Conservation (phyloP, 2,113 vertebrate genomes). For the Gallinago undulata region DNA sequence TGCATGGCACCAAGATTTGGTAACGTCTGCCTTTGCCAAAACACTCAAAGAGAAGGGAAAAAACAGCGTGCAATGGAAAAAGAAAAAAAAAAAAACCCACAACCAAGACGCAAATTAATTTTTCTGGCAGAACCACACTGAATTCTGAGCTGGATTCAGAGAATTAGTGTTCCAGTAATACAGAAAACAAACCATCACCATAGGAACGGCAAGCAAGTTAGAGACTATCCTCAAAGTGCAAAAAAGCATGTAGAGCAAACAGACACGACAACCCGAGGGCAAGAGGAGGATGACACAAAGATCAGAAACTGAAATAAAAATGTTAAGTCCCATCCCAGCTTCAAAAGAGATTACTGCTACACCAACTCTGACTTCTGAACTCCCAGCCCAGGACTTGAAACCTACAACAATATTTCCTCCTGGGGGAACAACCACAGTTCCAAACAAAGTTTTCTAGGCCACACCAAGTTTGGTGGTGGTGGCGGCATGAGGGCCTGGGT, state of each 20-base stretch:
- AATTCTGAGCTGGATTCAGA: background rate
- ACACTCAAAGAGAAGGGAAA: background rate
- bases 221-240: background rate
- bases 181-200: background rate
- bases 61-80: background rate
- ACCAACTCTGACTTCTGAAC: background rate
- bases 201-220: background rate
- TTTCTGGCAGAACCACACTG: background rate
- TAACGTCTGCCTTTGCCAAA: background rate
- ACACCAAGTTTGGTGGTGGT: background rate
- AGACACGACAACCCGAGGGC: accelerated
- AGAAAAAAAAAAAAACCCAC: background rate
- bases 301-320: background rate
- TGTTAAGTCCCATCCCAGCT: background rate
- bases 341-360: background rate
- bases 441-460: background rate
- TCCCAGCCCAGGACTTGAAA: background rate
- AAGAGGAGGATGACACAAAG: background rate
- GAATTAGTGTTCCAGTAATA: background rate
- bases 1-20: background rate
- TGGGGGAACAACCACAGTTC: background rate
- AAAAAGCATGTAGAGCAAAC: background rate
- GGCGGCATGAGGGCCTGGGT: background rate
- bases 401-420: background rate
- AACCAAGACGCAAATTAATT: background rate